Base-by-base conservation (phyloP, 2,888 invertebrate genomes). In the Ennomos fuscantarius region DNA sequence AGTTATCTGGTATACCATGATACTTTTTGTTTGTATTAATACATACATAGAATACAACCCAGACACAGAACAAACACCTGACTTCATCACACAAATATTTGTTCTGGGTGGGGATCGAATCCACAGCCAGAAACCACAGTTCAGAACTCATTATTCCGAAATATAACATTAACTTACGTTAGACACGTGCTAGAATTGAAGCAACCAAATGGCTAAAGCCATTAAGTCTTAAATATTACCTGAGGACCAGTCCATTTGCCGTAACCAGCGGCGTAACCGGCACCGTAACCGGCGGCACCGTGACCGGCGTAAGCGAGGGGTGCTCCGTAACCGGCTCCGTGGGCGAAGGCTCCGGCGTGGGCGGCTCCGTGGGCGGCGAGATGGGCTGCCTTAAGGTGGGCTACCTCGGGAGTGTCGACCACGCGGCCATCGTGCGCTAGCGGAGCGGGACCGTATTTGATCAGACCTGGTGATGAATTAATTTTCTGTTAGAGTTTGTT, bases 301-400 rank as follows among this genome's bases (percentile, higher is more conserved):
- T 54, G 54, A n/a, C 76, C 79, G 11, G 57, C 82, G 63, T 70
- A 71, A 36, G 74, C 79, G 70, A 66, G 73, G 37, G 24, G 24
- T 24, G 24, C 24, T 24, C 5, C 24, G 24, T 24, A 24, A 6
- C 24, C 24, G 24, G 68, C 71, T 48, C 70, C 76, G 62, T 81
- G 81, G 11, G 78, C 74, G 3, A 24, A 6, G 9, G 83, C 86
- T 55, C 61, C 74, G 32, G 77, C 83, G 74, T 87, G 82, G 0
- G 88, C 90, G 39, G 82, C 82, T 39, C 84, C 81, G 80, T 89
- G 92, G 33, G 93, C 93, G 51, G 90, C 87, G 68, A 89, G 77
- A 79, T 93, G 93, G 37, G 93, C 93, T 34, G 93, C 89, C 81
- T 93, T 94, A 59, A 93, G 93, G 72, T 93, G 93, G 13, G 94